Percentiles rank a stretch among this genome's conserved stretches.
phyloP scores from a whole-genome alignment of 1,140 invertebrate species.

The Myzus persicae region DNA sequence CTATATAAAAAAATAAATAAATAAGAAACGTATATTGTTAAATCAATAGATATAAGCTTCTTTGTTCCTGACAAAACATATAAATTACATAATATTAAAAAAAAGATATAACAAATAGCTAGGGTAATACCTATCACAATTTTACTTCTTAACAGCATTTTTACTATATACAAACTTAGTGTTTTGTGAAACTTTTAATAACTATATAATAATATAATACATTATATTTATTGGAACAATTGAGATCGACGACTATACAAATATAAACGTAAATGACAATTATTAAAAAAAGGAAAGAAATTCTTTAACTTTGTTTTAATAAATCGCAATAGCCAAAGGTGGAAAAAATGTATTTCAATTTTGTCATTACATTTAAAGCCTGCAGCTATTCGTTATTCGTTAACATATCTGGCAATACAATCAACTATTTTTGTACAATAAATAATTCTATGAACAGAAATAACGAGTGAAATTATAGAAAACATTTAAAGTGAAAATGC shows the following conservation, averaged over 20 bases:
- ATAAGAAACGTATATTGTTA: background rate
- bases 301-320: background rate
- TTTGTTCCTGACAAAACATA: background rate
- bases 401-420: background rate
- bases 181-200: background rate
- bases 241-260: background rate
- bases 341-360: background rate
- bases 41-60: background rate
- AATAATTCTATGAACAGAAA: background rate
- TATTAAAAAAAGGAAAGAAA: background rate
- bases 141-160: background rate
- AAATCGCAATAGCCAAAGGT: background rate
- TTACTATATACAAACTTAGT: background rate
- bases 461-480: background rate
- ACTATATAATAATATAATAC: background rate
- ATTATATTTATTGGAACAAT: background rate
- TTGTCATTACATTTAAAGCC: background rate
- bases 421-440: background rate
- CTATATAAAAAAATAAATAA: too few species aligned
- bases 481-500: background rate
- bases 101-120: background rate
- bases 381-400: background rate
- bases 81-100: too few species aligned
- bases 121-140: too few species aligned
- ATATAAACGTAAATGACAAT: background rate